Conservation (phyloP, 2,888 invertebrate species). For the Drosophila tanythrix region DNA sequence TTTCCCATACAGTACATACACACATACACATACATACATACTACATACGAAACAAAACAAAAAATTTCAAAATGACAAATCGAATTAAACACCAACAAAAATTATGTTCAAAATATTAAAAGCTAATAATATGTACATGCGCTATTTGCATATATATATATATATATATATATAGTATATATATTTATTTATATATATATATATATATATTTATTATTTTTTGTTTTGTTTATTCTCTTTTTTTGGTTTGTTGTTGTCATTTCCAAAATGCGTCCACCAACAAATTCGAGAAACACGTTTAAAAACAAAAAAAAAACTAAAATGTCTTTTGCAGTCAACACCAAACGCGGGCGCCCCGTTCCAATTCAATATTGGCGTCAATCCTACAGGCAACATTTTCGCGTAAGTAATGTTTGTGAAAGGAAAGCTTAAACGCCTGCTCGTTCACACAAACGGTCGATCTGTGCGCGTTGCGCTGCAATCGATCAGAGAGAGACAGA, state of each 20-base stretch:
- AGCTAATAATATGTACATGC: conserved; percentile 3
- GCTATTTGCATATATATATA: background rate
- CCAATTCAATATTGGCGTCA: conserved; percentile 84
- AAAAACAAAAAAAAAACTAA: conserved; percentile 58
- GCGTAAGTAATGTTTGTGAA: conserved; percentile 83
- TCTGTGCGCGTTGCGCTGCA: background rate
- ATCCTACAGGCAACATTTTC: conserved; percentile 84
- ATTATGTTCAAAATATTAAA: conserved; percentile 16
- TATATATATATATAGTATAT: background rate
- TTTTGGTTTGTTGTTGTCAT: background rate
- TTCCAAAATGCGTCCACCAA: conserved; percentile 23
- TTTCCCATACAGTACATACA: background rate
- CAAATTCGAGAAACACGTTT: conserved; percentile 24
- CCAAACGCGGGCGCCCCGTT: conserved; percentile 82
- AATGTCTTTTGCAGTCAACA: conserved; percentile 82
- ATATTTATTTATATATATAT: background rate
- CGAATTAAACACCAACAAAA: conserved; percentile 25
- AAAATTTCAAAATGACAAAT: background rate
- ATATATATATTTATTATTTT: background rate
- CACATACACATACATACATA: background rate
- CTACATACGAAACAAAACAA: background rate
- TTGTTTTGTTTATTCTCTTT: background rate
- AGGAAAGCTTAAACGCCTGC: conserved; percentile 9
- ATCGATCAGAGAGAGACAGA: conserved; percentile 29
- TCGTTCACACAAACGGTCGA: background rate